Base-by-base conservation (phyloP, 2,797 vertebrate genomes). In the Passerculus sandwichensis region DNA sequence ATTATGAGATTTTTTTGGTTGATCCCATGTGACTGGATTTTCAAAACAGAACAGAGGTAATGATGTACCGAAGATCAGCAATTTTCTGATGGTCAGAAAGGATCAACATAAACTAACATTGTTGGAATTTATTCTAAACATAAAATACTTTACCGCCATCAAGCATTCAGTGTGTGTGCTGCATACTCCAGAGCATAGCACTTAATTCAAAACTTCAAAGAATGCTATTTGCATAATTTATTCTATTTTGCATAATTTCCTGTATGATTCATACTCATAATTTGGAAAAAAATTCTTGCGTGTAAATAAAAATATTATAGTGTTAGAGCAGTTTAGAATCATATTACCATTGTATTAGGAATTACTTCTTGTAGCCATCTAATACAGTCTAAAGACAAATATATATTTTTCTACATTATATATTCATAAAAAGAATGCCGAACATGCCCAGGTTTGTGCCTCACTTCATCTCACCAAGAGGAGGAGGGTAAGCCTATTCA, bases 81-180 rank as follows among this genome's bases (percentile, higher is more conserved):
- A 67, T 88, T 90, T 93, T 83, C 65, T 86, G 45, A n/a, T 74
- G 57, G 75, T 87, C 67, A 91, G 64, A 92, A 89, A 91, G 62
- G 29, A 93, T 42, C 20, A 73, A 79, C 9, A 44, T 1, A 45
- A 82, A 81, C 22, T 11, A 65, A 59, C 44, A 60, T 40, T 76
- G 26, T 17, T 77, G 13, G 36, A 91, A 79, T 74, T 36, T 70
- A 71, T 85, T 60, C 44, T 89, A 64, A 80, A 94, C 56, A 67
- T 66, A 34, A 89, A 65, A 5, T 56, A 45, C 70, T 7, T 36
- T n/a, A 30, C 9, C 53, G 15, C 32, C 36, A 64, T 89, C 60
- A 76, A 54, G 13, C 14, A 81, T 95, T 91, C 85, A 61, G 13
- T 18, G 19, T 30, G 23, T 44, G 13, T 79, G 20, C 29, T 53